These are phyloP conservation scores for Drosophila jambulina DNA, from an alignment of 1,140 invertebrate genomes.

Conservation along the genomic window DNA sequence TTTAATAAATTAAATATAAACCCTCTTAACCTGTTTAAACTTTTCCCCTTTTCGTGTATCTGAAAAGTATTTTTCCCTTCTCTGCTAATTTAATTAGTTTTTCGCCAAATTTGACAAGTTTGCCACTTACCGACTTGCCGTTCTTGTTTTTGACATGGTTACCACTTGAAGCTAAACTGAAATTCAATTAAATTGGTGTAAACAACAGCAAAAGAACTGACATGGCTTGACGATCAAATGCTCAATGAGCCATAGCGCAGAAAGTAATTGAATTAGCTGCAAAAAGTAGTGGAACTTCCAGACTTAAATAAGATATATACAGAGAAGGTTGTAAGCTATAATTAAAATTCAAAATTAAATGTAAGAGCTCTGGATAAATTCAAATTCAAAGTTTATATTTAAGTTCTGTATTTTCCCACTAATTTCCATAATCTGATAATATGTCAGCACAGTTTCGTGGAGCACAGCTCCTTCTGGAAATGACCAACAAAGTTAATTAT, in stretches of 20 bases:
- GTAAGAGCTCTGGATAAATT: no score
- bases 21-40: background rate
- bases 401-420: background rate
- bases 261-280: slow-evolving; percentile 17
- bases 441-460: slow-evolving; percentile 14
- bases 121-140: background rate
- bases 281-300: background rate
- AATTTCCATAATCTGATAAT: background rate
- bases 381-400: no score
- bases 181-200: slow-evolving; percentile 62
- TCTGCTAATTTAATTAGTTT: slow-evolving; percentile 43
- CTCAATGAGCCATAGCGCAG: slow-evolving; percentile 18
- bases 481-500: slow-evolving; percentile 49
- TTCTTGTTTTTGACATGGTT: slow-evolving; percentile 42
- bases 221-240: slow-evolving; percentile 8
- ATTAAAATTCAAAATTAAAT: no score
- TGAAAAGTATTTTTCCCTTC: background rate
- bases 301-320: no score
- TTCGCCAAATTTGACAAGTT: slow-evolving; percentile 35
- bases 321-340: background rate
- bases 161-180: slow-evolving; percentile 25
- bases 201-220: slow-evolving; percentile 40
- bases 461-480: background rate
- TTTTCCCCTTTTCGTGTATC: background rate
- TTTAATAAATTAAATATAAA: no score